Evolutionary conservation across 2,888 invertebrate genomes (phyloP).

Genomic region (Imbricaverruca yamaguchii): DNA sequence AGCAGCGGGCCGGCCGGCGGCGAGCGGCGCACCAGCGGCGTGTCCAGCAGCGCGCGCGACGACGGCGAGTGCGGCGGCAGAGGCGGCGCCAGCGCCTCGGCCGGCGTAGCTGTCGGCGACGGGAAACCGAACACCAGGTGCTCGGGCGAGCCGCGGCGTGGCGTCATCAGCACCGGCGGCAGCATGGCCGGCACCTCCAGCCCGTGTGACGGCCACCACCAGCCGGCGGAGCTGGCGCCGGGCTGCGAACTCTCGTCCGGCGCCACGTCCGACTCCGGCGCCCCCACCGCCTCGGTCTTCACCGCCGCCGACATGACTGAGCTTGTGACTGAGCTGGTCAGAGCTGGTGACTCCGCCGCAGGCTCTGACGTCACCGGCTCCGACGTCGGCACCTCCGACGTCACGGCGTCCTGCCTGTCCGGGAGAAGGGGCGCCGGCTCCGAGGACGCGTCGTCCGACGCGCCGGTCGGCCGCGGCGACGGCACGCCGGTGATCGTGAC

Average conservation of each 20-base stretch:
- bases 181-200: neutral
- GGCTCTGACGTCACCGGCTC: neutral
- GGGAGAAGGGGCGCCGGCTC: neutral
- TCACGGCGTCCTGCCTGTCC: neutral
- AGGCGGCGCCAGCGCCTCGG: neutral
- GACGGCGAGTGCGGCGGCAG: neutral
- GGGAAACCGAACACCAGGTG: neutral
- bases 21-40: neutral
- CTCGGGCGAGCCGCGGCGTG: neutral
- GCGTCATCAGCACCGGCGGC: constrained; percentile 2
- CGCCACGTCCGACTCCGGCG: neutral
- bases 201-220: too few species aligned
- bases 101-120: neutral
- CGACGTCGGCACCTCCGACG: neutral
- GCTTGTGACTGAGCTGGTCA: neutral
- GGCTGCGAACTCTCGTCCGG: neutral
- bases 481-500: neutral
- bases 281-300: neutral
- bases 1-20: neutral
- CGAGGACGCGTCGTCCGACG: too few species aligned
- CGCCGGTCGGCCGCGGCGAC: neutral
- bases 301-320: neutral
- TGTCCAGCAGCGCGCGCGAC: neutral
- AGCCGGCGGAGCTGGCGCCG: too few species aligned
- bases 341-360: neutral